Percentiles rank a stretch among this genome's conserved stretches.
Evolutionary conservation across 2,797 vertebrate genomes (phyloP).

Genomic region (Enoplosus armatus): DNA sequence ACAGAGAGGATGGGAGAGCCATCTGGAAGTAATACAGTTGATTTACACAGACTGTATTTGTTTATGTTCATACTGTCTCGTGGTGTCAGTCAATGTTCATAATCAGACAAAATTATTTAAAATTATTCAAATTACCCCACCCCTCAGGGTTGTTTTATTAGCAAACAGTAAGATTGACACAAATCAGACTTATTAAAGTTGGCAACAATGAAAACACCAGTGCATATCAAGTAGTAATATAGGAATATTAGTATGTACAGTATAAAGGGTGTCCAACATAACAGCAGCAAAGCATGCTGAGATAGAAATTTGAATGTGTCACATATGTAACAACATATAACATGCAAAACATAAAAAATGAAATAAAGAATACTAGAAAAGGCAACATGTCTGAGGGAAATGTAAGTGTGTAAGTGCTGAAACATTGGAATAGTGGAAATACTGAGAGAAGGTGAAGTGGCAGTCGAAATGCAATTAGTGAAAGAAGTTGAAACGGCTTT

Average conservation of each 20-base stretch:
- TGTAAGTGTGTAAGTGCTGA: not conserved
- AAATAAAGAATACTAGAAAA: not conserved
- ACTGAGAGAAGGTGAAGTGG: not conserved
- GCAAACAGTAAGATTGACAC: not conserved
- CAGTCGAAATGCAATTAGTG: not conserved
- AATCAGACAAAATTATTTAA: not conserved
- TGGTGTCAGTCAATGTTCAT: not conserved
- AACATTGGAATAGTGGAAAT: not conserved
- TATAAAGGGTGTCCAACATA: not conserved
- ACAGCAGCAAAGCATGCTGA: not conserved
- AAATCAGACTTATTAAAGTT: not conserved
- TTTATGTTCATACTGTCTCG: not conserved
- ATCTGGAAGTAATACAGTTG: not conserved
- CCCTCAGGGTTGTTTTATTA: not conserved
- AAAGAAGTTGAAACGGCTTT: not conserved
- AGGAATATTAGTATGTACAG: not conserved
- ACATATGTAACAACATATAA: not conserved
- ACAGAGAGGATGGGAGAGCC: too few relatives aligned
- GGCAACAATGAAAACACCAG: not conserved
- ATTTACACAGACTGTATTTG: not conserved
- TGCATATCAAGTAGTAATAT: not conserved
- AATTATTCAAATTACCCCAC: constrained; percentile 1
- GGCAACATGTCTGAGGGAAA: not conserved
- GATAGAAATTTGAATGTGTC: not conserved
- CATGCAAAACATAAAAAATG: not conserved